A percentile compares a stretch with the other conserved stretches of the same genome.
These are phyloP conservation scores for Orestias chungarensis DNA, from an alignment of 2,797 vertebrate species.

Conservation along the genomic window DNA sequence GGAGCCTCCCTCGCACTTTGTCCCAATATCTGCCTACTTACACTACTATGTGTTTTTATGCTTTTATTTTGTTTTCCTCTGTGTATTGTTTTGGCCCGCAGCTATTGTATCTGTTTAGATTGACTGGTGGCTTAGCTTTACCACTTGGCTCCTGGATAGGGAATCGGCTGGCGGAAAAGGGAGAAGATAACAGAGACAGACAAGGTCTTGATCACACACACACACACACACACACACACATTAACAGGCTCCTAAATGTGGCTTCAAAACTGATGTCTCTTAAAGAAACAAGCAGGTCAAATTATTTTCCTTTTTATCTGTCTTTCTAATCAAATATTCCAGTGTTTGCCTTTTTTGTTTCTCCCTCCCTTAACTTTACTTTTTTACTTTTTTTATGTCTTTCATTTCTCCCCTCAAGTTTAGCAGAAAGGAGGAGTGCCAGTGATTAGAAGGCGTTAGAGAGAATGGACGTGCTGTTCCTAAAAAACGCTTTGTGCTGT, in stretches of 20 bases:
- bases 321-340: conserved; percentile 28
- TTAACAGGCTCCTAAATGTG: conserved; percentile 40
- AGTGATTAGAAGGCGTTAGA: conserved; percentile 84
- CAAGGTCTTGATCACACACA: conserved; percentile 61
- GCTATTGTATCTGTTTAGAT: conserved; percentile 78
- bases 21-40: conserved; percentile 69
- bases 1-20: conserved; percentile 66
- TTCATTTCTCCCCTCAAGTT: conserved; percentile 67
- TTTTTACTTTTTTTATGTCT: conserved; percentile 48
- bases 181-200: conserved; percentile 66
- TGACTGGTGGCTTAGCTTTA: conserved; percentile 76
- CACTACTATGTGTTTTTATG: conserved; percentile 30
- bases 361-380: conserved; percentile 12
- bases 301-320: conserved; percentile 46
- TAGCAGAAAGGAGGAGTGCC: conserved; percentile 65
- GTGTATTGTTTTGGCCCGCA: conserved; percentile 78
- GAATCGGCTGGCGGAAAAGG: conserved; percentile 43
- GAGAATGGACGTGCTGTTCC: conserved; percentile 92
- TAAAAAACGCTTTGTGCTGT: conserved; percentile 94
- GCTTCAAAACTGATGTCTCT: conserved; percentile 24
- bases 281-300: conserved; percentile 55
- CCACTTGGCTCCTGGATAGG: conserved; percentile 60
- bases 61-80: conserved; percentile 51
- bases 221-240: conserved; percentile 14
- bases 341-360: conserved; percentile 35